Base-by-base conservation (phyloP, 2,797 vertebrate genomes). In the Eptatretus atami region DNA sequence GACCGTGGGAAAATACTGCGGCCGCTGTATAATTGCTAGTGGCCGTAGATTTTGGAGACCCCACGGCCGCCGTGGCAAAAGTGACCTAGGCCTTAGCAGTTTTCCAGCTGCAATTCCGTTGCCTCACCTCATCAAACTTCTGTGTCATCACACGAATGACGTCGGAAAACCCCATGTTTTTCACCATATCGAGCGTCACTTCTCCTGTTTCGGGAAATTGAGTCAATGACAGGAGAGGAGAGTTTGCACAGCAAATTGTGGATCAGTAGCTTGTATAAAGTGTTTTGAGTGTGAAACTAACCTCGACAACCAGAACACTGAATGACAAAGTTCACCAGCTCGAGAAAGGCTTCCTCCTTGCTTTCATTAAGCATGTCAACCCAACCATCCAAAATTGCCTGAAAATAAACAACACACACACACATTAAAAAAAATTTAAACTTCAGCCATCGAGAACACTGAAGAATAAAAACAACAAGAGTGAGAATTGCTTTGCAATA, bases 101-200 rank as follows among this genome's bases (percentile, higher is more conserved):
- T 61, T 61, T 61, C n/a, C 57, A 61, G 10, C 10, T n/a, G 25
- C 57, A 61, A 44, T 8, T 44, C n/a, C n/a, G 10, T 25, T n/a
- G 25, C 57, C 74, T 74, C 66, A 85, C 84, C 81, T 84, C 80
- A 68, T 80, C 76, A 68, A 87, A 86, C 55, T 82, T 76, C 73
- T 77, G 76, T 11, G 84, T 86, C 67, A 92, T 74, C 15, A 67
- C 73, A 68, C 73, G 70, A 67, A 92, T 87, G 69, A 92, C 81
- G 65, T 86, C 79, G 9, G 81, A 78, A 65, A 85, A 81, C 68
- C 82, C 75, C 78, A 82, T 76, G 64, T 53, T 74, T 65, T 71
- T 71, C 63, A 83, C 75, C 82, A 87, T 86, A 68, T 80, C 75
- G 55, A 61, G n/a, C 2, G 57, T 61, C n/a, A 61, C 57, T n/a